Evolutionary conservation across 92 coral and sea anemone species (phyloP).

Genomic region (Virgularia gustaviana): DNA sequence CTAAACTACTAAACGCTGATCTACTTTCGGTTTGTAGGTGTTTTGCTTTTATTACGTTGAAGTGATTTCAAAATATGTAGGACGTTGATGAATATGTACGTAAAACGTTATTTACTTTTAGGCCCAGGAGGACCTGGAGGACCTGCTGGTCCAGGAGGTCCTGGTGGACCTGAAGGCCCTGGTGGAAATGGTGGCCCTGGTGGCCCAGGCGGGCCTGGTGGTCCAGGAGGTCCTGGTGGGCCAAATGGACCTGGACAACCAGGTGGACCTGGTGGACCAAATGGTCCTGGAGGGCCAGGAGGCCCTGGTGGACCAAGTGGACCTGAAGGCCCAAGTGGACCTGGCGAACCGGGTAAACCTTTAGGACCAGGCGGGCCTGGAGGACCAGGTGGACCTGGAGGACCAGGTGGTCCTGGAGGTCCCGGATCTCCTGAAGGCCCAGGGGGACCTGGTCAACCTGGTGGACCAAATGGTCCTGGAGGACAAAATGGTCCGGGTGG

Average conservation of each 20-base stretch:
- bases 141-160: slow-evolving; percentile 67
- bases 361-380: slow-evolving; percentile 22
- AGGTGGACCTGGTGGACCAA: slow-evolving; percentile 58
- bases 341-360: slow-evolving; percentile 36
- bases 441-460: slow-evolving; percentile 59
- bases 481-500: slow-evolving; percentile 68
- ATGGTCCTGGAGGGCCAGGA: slow-evolving; percentile 45
- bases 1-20: too few relatives aligned
- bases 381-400: slow-evolving; percentile 69
- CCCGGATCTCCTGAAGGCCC: slow-evolving; percentile 45
- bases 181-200: slow-evolving; percentile 57
- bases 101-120: too few relatives aligned
- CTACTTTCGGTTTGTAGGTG: too few relatives aligned
- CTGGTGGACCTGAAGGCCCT: slow-evolving; percentile 80
- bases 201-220: slow-evolving; percentile 70
- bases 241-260: slow-evolving; percentile 66
- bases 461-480: slow-evolving; percentile 61
- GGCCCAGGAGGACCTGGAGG: slow-evolving; percentile 57
- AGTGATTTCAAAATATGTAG: too few relatives aligned
- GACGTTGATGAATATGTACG: too few relatives aligned
- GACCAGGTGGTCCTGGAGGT: slow-evolving; percentile 54
- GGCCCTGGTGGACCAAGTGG: slow-evolving; percentile 65
- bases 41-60: too few relatives aligned
- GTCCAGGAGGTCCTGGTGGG: slow-evolving; percentile 83
- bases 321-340: slow-evolving; percentile 31